phyloP scores from a whole-genome alignment of 2,113 vertebrate species.

The Archocentrus centrarchus region DNA sequence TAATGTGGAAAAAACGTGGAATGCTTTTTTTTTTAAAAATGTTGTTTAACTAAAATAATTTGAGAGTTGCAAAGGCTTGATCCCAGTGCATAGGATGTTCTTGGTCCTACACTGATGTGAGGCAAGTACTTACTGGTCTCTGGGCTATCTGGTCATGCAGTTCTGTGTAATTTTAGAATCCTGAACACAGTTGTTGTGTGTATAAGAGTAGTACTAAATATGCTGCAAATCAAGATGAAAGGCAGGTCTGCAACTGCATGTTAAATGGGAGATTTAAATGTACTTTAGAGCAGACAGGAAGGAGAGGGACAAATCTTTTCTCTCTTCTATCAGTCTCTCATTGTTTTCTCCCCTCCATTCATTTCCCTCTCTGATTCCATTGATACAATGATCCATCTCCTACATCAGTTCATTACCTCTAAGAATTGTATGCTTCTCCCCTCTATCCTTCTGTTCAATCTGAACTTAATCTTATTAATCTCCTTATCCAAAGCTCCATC shows the following conservation, averaged over 20 bases:
- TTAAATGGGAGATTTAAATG: neutral
- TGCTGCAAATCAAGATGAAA: neutral
- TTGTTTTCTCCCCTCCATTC: constrained; percentile 48
- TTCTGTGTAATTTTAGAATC: neutral
- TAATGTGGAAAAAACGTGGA: neutral
- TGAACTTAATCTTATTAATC: constrained; percentile 46
- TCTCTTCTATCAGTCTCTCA: constrained; percentile 56
- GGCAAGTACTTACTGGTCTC: too few relatives aligned
- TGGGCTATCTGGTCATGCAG: neutral
- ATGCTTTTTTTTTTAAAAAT: too few relatives aligned
- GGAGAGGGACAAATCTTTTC: constrained; percentile 50
- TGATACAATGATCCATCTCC: constrained; percentile 68
- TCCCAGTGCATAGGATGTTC: neutral
- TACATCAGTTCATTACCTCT: constrained; percentile 70
- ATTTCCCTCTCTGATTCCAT: constrained; percentile 63
- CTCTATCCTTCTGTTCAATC: constrained; percentile 55
- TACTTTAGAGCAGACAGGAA: constrained; percentile 12
- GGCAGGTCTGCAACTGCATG: neutral
- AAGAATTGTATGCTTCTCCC: constrained; percentile 45
- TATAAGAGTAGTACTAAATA: neutral
- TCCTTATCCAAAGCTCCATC: constrained; percentile 28
- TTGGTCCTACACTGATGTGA: neutral
- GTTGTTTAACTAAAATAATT: neutral
- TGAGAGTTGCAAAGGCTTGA: neutral
- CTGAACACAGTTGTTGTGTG: neutral